Base-by-base conservation (phyloP, 2,888 invertebrate genomes). In the Agrypnus murinus region DNA sequence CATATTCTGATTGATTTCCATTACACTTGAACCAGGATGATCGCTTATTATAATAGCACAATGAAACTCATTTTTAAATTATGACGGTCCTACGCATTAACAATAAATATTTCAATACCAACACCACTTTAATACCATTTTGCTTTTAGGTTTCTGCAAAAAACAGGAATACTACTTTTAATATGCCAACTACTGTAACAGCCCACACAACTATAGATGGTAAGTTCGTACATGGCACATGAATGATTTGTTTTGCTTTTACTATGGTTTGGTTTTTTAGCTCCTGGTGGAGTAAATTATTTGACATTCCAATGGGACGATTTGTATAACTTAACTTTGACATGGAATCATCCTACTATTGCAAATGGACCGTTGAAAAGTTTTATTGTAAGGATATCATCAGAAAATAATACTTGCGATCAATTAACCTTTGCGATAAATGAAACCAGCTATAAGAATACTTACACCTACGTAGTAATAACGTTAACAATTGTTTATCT, bases 281-380 rank as follows among this genome's bases (percentile, higher is more conserved):
- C 8, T 36, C 77, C 82, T 5, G 69, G 77, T 34, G 45, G 69
- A 15, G 79, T 80, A 17, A 65, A 75, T 55, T 73, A 77, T 43
- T 7, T 81, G 7, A 66, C 38, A 2, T 32, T 65, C 5, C 53
- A n/a, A 3, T 81, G 81, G 81, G 77, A 73, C 48, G 59, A 76
- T n/a, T 62, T 76, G 8, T 76, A 81, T 55, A 71, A 76, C 57
- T 65, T 82, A 50, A 65, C 64, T n/a, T 10, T 82, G n/a, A 66
- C 65, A 17, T 82, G 81, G 82, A 73, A 72, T 38, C 82, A 82
- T 77, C 83, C 82, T 3, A 78, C 73, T 31, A 48, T 62, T 15
- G 69, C 60, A 10, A 72, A 72, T 48, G 72, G 72, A 0, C 65
- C 65, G 4, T n/a, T 72, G 43, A 65, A 55, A 1, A 38, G 40